Conservation (phyloP, 2,888 invertebrate species). For the Drosophila prolongata region DNA sequence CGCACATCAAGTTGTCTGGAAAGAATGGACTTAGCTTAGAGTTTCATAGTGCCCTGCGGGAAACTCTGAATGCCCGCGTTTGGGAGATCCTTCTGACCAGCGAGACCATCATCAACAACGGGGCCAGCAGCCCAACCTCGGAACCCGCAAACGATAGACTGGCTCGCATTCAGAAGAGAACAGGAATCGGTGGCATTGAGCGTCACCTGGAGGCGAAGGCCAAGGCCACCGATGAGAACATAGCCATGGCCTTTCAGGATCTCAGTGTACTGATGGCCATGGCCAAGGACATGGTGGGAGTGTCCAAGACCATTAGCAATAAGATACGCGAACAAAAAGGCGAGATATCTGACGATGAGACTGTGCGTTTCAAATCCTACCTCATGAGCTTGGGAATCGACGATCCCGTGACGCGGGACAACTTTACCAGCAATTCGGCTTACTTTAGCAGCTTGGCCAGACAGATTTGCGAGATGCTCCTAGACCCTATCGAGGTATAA, state of each 20-base stretch:
- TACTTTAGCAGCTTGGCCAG: constrained; percentile 94
- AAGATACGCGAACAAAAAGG: constrained; percentile 98
- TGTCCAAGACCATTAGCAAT: constrained; percentile 95
- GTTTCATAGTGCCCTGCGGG: constrained; percentile 88
- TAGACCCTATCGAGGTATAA: constrained; percentile 91
- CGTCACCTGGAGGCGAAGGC: constrained; percentile 95
- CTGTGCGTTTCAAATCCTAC: constrained; percentile 97
- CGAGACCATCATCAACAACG: constrained; percentile 29
- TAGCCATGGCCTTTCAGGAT: constrained; percentile 97
- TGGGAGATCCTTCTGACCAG: constrained; percentile 86
- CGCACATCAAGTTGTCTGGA: constrained; percentile 93
- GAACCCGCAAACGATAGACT: constrained; percentile 43
- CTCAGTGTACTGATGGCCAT: constrained; percentile 96
- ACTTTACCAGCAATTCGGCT: constrained; percentile 92
- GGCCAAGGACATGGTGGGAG: constrained; percentile 98
- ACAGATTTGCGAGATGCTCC: constrained; percentile 93
- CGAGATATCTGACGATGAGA: constrained; percentile 98
- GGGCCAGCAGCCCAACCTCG: constrained; percentile 66
- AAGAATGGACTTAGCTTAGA: constrained; percentile 90
- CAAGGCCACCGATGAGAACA: constrained; percentile 95
- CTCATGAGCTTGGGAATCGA: constrained; percentile 98
- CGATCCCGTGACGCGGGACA: constrained; percentile 97
- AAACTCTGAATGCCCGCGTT: constrained; percentile 87
- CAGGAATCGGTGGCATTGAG: constrained; percentile 98
- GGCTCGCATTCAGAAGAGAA: constrained; percentile 88